Conservation (phyloP, 2,888 invertebrate genomes). For the Plebejus argus region DNA sequence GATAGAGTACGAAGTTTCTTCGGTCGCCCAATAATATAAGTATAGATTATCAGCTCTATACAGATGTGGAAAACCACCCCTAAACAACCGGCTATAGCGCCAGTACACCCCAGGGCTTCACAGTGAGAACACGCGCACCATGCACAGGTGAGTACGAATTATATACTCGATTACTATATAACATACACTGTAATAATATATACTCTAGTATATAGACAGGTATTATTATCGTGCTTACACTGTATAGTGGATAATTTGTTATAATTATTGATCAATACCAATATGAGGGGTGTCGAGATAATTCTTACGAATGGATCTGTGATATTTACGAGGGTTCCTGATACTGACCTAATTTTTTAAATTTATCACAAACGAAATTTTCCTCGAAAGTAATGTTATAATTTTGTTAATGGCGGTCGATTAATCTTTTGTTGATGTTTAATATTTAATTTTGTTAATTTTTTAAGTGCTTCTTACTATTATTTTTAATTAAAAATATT, state of each 20-base stretch:
- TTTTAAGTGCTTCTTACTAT: no score
- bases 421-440: background rate
- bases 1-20: background rate
- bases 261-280: background rate
- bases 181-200: background rate
- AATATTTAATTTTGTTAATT: no score
- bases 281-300: slow-evolving; percentile 23
- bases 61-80: slow-evolving; percentile 50
- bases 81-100: slow-evolving; percentile 48
- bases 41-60: slow-evolving; percentile 54
- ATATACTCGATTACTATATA: slow-evolving; percentile 19
- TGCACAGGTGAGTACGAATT: slow-evolving; percentile 54
- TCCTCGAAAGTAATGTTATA: background rate
- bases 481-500: no score
- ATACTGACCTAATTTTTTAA: slow-evolving; percentile 19
- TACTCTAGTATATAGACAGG: background rate
- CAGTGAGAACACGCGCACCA: slow-evolving; percentile 51
- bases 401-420: background rate
- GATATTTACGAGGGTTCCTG: background rate
- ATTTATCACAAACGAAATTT: background rate
- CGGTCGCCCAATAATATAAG: slow-evolving; percentile 23
- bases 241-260: background rate
- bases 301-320: slow-evolving; percentile 26
- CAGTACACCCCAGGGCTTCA: slow-evolving; percentile 54
- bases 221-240: no score